phyloP scores from a whole-genome alignment of 2,797 vertebrate genomes.

The Hippopotamyrus pictus region DNA sequence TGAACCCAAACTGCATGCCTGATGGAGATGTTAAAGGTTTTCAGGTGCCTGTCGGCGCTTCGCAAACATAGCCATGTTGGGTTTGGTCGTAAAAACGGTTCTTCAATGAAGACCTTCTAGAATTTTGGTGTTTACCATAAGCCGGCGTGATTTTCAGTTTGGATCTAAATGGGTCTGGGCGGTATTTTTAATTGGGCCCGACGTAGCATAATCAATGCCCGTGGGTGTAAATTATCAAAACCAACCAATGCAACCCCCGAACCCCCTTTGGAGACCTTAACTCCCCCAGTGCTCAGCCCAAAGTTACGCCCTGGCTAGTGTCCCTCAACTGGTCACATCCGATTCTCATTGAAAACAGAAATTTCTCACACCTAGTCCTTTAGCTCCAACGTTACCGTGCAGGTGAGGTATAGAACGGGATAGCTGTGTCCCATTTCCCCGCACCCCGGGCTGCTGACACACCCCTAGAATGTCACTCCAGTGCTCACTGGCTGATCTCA shows the following conservation, averaged over 20 bases:
- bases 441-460: neutral
- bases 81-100: neutral
- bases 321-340: neutral
- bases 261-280: neutral
- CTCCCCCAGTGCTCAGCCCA: neutral
- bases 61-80: neutral
- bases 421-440: neutral
- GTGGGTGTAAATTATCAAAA: neutral
- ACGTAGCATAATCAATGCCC: neutral
- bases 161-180: neutral
- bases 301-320: neutral
- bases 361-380: neutral
- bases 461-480: neutral
- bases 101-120: neutral
- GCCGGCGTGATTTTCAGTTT: neutral
- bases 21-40: neutral
- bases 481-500: constrained; percentile 11
- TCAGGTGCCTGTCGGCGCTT: neutral
- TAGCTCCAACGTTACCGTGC: neutral
- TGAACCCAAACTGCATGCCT: neutral
- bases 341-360: neutral
- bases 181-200: neutral
- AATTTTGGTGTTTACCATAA: neutral
- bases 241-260: neutral
- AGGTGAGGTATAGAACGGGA: neutral